Base-by-base conservation (phyloP, 2,888 invertebrate genomes). In the Dione juno region DNA sequence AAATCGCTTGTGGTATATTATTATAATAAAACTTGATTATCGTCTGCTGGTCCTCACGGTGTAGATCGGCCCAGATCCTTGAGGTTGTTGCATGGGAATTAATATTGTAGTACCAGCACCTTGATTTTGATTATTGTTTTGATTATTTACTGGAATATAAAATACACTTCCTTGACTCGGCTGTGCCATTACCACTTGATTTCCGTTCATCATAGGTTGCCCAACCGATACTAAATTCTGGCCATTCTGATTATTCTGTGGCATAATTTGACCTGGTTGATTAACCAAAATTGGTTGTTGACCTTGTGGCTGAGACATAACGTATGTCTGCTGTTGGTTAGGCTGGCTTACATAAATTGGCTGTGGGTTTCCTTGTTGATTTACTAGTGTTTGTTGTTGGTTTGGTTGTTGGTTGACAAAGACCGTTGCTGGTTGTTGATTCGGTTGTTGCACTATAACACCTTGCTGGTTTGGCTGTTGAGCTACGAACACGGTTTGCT, bases 101-200 rank as follows among this genome's bases (percentile, higher is more conserved):
- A 79, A 76, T 37, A 79, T 76, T 6, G 74, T 76, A 28, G 76
- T 74, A 5, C 74, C 67, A 16, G 69, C 63, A 66, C n/a, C 50
- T 40, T 53, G 66, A 21, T 70, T 70, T 41, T 48, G 71, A 28
- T 65, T 61, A 58, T 70, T 61, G 57, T 72, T 77, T 61, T 76
- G 75, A 45, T 67, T 70, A 74, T 77, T 81, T 37, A 81, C 13
- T 16, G 86, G 86, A 52, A 84, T 77, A 16, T 84, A 67, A 0
- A 82, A 83, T 1, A 84, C 64, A 35, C 54, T 75, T 10, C 71
- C 74, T 45, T 73, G 63, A 59, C 67, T 64, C 71, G 74, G 58
- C 76, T 64, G 50, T 77, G 35, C 66, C 37, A 64, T 37, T 13
- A 64, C 19, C n/a, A 40, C 50, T 64, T 64, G 64, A 50, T 64